Base-by-base conservation (phyloP, 1,140 invertebrate species). In the Eriocheir sinensis region DNA sequence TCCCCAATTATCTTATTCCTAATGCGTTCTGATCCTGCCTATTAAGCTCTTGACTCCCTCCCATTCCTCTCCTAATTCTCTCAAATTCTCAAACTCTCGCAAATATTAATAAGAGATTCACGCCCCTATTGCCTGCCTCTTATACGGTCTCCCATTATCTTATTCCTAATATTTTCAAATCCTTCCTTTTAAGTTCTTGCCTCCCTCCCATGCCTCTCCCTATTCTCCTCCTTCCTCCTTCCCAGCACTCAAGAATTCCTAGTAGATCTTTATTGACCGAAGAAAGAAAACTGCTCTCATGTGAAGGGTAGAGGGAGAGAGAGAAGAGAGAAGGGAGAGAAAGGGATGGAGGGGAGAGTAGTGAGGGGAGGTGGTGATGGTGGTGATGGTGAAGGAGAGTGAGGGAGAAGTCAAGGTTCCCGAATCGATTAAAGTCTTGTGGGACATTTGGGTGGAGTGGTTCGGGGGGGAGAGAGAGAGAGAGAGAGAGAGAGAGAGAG, bases 391-490 rank as follows among this genome's bases (percentile, higher is more conserved):
- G 81, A 85, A 34, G 21, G 38, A 38, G 34, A 38, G 81, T 85
- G 81, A 85, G 38, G 27, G 21, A 72, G 60, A 72, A 72, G 60
- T 72, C 60, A 72, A 72, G 60, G 60, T 72, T 21, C 60, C 60
- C 8, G n/a, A n/a, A 72, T 72, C 60, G 60, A 72, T 72, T 72
- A 72, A 72, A 72, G 60, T 72, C 60, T 72, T 72, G 60, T 72
- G 60, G 60, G 60, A 72, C 60, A 72, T 72, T 72, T 72, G 21
- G 60, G 60, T 72, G 21, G 60, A 72, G 60, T n/a, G 60, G 12
- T 21, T n/a, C 60, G 0, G 27, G 60, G 27, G 60, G 21, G 32
- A 86, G 85, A 38, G 83, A 36, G 85, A 38, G 36, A 30, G 36
- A 38, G 36, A 15, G 15, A 17, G 34, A 38, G 85, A 38, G 36